Percentiles rank a stretch among this genome's conserved stretches.
phyloP scores from a whole-genome alignment of 2,797 vertebrate genomes.

The Mycteria americana region DNA sequence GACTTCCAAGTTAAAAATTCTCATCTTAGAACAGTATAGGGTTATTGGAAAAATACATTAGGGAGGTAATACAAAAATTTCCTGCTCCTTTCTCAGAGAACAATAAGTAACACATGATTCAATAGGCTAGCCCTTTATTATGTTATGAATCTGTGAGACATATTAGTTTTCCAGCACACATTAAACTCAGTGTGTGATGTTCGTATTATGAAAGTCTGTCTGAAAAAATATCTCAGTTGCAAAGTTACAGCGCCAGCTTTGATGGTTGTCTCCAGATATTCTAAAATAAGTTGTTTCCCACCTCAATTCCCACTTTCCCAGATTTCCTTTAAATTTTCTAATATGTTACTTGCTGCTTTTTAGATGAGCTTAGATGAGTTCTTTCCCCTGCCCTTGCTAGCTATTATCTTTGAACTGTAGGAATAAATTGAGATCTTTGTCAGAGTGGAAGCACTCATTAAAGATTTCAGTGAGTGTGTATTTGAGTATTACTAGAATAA shows the following conservation, averaged over 20 bases:
- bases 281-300: neutral
- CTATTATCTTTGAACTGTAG: neutral
- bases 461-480: neutral
- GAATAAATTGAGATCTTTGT: neutral
- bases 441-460: neutral
- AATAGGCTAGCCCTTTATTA: neutral
- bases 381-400: neutral
- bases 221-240: neutral
- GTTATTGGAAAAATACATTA: neutral
- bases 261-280: neutral
- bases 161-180: constrained; percentile 11
- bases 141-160: neutral
- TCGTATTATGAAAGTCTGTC: neutral
- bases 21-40: neutral
- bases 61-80: neutral
- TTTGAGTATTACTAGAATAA: neutral
- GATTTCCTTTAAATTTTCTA: neutral
- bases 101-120: constrained; percentile 34
- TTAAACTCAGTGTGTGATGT: neutral
- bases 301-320: neutral
- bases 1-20: neutral
- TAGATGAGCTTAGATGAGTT: neutral
- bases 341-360: neutral
- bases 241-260: neutral
- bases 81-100: neutral